Evolutionary conservation across 2,888 invertebrate genomes (phyloP).

Genomic region (Colletes collaris): DNA sequence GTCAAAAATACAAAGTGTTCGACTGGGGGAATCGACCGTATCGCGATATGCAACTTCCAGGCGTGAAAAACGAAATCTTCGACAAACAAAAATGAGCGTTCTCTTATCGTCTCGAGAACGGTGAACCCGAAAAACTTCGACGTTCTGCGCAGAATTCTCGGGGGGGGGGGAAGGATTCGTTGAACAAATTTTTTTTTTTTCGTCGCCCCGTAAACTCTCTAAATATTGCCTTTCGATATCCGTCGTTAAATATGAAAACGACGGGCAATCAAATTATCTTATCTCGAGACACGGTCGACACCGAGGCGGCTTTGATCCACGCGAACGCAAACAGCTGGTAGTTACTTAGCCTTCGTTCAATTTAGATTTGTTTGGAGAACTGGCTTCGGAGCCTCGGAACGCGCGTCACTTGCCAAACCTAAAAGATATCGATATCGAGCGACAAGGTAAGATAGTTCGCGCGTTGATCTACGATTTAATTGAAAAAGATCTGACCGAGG

Average conservation of each 20-base stretch:
- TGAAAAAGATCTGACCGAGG: background rate
- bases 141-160: background rate
- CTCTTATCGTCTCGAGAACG: background rate
- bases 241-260: conserved; percentile 9
- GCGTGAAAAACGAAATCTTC: background rate
- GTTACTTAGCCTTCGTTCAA: conserved; percentile 30
- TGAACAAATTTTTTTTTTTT: background rate
- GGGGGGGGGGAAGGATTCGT: background rate
- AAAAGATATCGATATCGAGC: conserved; percentile 12
- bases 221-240: conserved; percentile 12
- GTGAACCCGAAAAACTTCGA: conserved; percentile 6
- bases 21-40: background rate
- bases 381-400: conserved; percentile 12
- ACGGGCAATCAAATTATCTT: conserved; percentile 27
- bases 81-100: background rate
- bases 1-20: background rate
- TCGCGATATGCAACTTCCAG: background rate
- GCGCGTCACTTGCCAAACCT: conserved; percentile 13
- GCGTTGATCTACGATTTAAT: conserved; percentile 9
- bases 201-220: conserved; percentile 4
- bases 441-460: conserved; percentile 1
- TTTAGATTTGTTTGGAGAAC: conserved; percentile 32
- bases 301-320: conserved; percentile 16
- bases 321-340: conserved; percentile 23
- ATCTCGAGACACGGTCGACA: conserved; percentile 18